Base-by-base conservation (phyloP, 1,140 invertebrate species). In the Sycophaga agraensis region DNA sequence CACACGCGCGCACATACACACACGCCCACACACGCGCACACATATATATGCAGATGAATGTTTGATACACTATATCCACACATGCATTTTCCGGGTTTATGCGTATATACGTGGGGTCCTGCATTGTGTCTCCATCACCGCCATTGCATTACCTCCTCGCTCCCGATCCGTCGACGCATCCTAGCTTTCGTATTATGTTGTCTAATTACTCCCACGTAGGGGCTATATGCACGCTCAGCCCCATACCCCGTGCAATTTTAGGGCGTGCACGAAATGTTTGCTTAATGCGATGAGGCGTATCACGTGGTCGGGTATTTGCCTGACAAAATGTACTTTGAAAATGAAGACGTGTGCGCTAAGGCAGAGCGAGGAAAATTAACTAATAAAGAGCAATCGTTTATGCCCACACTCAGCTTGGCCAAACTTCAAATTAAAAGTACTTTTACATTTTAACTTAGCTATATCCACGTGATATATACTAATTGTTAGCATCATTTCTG, bases 151-250 rank as follows among this genome's bases (percentile, higher is more conserved):
- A 51, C 21, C 26, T n/a, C 26, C 55, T 34, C 37, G 37, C 45
- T 49, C 28, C 35, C 45, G 43, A 58, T 58, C 22, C 49, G 21
- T 17, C 35, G 48, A 31, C 24, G 37, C 57, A 59, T 42, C 26
- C 39, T 35, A 17, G 49, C 49, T 53, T 16, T 40, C 22, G 28
- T 49, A 59, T 34, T 31, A 59, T 42, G 46, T 50, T 16, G 24
- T 43, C 40, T 53, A 60, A 60, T 60, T 60, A 53, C 48, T 53
- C 26, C 17, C 45, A 9, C 28, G 19, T n/a, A 48, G 19, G n/a
- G n/a, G n/a, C n/a, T 56, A 42, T 54, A 14, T 14, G 22, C 22
- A 26, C 5, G 17, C 24, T 31, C 21, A 34, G n/a, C n/a, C 12
- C 31, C 12, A 24, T 35, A 46, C 1, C n/a, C 8, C n/a, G 4